These are phyloP conservation scores for Dicroscelio sp. DNA, from an alignment of 2,888 invertebrate genomes.

Conservation along the genomic window DNA sequence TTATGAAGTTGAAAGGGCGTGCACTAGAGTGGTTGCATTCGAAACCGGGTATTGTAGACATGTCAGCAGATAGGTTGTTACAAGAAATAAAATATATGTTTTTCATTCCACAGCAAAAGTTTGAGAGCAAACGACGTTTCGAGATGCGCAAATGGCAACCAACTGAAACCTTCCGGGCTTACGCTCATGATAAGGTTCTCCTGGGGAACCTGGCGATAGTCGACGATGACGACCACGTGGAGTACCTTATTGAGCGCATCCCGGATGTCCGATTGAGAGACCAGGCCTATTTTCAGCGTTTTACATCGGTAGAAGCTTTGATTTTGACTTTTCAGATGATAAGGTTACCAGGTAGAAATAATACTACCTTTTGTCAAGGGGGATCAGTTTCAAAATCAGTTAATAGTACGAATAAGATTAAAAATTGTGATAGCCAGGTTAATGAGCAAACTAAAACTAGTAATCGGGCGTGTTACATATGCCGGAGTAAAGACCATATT, in stretches of 20 bases:
- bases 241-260: background rate
- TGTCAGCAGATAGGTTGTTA: background rate
- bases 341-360: background rate
- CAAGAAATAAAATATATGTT: background rate
- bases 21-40: slow-evolving; percentile 11
- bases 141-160: background rate
- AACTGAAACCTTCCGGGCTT: background rate
- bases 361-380: background rate
- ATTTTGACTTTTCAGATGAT: background rate
- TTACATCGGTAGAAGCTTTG: background rate
- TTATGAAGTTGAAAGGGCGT: slow-evolving; percentile 4
- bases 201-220: background rate
- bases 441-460: background rate
- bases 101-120: background rate
- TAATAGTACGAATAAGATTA: background rate
- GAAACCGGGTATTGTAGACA: background rate
- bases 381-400: background rate
- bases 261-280: slow-evolving; percentile 5
- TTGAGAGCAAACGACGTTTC: background rate
- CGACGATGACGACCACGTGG: background rate
- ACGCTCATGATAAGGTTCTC: background rate
- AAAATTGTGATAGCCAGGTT: background rate
- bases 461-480: background rate
- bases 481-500: background rate
- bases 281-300: slow-evolving; percentile 2